Base-by-base conservation (phyloP, 2,797 vertebrate genomes). In the Pseudocheirus occidentalis region DNA sequence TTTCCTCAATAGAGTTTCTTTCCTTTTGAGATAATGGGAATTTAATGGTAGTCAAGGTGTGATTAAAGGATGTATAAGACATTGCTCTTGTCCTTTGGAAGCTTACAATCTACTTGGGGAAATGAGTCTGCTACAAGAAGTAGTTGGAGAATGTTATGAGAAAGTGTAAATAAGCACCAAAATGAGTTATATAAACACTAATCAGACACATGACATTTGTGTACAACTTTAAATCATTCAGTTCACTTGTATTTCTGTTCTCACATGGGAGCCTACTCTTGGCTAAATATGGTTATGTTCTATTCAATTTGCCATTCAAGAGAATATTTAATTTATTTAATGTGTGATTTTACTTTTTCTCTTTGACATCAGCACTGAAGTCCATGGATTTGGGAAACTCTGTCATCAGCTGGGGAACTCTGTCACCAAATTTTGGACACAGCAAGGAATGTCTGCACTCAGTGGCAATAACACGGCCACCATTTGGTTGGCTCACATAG, bases 391-490 rank as follows among this genome's bases (percentile, higher is more conserved):
- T 91, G 97, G 97, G 90, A 95, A 96, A 55, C 1, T 96, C 24
- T 56, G 53, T 50, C 81, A 89, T 11, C 93, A 97, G 2, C 55
- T 97, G 12, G 97, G 90, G 95, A 96, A 53, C 1, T 97, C 24
- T 56, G 53, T 50, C 81, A 87, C 9, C 93, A 97, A 3, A 94
- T 87, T 52, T 91, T 97, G 56, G 95, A 98, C 52, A 55, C 95
- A 59, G 56, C 94, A 0, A 93, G 92, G 28, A 97, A 96, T 16
- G 97, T 98, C 81, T 53, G 56, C 14, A 95, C 98, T 52, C 96
- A 96, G 29, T 98, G 96, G 97, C 97, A 98, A 92, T 98, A 97
- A 55, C 98, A 97, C 24, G 90, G 95, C 40, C 97, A 97, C 50
- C 98, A 97, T 9, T 90, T 97, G 92, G 40, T 98, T 54, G 92